A percentile compares a stretch with the other conserved stretches of the same genome.
Conservation (phyloP, 2,113 vertebrate genomes). For the Lutjanus erythropterus region DNA sequence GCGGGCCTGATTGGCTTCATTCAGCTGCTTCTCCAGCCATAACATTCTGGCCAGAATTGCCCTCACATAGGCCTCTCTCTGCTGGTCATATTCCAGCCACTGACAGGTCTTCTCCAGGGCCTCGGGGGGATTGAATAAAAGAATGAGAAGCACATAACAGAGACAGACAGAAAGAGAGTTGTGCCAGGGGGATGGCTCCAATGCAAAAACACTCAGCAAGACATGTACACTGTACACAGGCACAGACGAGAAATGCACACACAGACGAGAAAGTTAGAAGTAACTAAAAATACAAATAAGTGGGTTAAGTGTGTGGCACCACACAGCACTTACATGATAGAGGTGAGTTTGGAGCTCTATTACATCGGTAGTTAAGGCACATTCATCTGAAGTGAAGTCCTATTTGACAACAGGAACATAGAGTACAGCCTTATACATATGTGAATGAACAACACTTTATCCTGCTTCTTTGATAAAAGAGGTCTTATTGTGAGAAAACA, state of each 20-base stretch:
- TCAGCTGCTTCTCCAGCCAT: constrained; percentile 87
- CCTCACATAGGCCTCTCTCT: constrained; percentile 89
- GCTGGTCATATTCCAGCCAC: constrained; percentile 93
- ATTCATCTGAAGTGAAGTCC: constrained; percentile 42
- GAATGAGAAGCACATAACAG: constrained; percentile 53
- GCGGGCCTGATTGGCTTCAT: constrained; percentile 65
- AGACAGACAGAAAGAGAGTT: constrained; percentile 31
- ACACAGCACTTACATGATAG: constrained; percentile 86
- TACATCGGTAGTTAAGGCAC: constrained; percentile 64
- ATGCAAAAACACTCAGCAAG: constrained; percentile 33
- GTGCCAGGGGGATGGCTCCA: constrained; percentile 31
- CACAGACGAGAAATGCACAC: neutral
- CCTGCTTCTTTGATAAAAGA: neutral
- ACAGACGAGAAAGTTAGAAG: neutral
- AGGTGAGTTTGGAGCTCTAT: constrained; percentile 82
- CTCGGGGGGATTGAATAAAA: constrained; percentile 74
- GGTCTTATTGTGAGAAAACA: neutral
- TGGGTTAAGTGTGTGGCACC: neutral
- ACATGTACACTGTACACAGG: constrained; percentile 13
- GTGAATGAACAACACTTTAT: constrained; percentile 5
- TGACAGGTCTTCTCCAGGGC: constrained; percentile 93
- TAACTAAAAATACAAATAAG: neutral
- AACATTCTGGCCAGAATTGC: constrained; percentile 86
- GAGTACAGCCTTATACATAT: neutral
- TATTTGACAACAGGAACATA: constrained; percentile 36